Evolutionary conservation across 2,888 invertebrate genomes (phyloP), one percentile per base, ranked within the genome.

Genomic region (Zhengitettix transpicula): DNA sequence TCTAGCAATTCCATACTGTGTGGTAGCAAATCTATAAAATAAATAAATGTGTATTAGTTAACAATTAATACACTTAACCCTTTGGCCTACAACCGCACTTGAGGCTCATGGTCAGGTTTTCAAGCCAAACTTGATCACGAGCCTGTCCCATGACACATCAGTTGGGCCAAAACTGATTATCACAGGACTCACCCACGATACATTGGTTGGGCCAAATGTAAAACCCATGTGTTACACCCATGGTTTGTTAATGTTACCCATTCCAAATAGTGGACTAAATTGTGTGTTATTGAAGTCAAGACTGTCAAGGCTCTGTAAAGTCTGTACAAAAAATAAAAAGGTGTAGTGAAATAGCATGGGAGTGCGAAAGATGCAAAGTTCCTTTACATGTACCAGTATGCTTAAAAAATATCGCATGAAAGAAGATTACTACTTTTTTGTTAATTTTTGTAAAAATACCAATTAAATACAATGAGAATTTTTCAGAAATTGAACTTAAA

Each of bases 1-100:
- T 67, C 60, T 62, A 76, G 64, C 54, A 76, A 60, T 58, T 66
- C 55, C 41, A 67, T 65, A 1, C 64, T 63, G n/a, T 63, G 62
- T 1, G 62, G 52, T 17, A 47, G 54, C 56, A 63, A 56, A 53
- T 55, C 65, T 66, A 60, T 28, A 44, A 47, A 57, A 55, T 47
- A 42, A 28, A 28, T 28, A 28, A 28, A 28, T 28, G 7, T 28
- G 7, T 5, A 28, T 28, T 28, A 7, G 3, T 28, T 28, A 28
- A 28, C 28, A 28, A 28, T 28, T 28, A 28, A 28, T 28, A 28
- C 7, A 7, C 28, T 28, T 28, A 2, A 28, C 44, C 44, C 44
- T 42, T 42, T 42, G 44, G 44, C 44, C 44, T 42, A 42, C 44
- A 42, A 42, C 44, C 44, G 12, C 12, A 12, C 12, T 10, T 42